Evolutionary conservation across 2,113 vertebrate species (phyloP).

Genomic region (Neodon shergylaensis): DNA sequence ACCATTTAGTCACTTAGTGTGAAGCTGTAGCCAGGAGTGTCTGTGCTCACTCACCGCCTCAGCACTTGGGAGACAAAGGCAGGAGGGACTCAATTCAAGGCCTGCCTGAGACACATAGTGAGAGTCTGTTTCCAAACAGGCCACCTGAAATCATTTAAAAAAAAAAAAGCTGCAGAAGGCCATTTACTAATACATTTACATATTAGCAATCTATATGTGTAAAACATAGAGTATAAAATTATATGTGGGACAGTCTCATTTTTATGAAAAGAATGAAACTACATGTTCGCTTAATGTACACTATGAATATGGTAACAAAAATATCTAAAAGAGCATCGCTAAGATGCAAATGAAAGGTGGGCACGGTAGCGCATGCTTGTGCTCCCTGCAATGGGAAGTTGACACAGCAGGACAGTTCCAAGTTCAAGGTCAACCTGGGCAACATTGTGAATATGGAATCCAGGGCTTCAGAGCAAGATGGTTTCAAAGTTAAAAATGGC

Average conservation of each 20-base stretch:
- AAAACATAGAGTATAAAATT: background rate
- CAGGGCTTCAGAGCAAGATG: background rate
- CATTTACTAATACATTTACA: slow-evolving; percentile 2
- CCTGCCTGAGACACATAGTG: too few relatives aligned
- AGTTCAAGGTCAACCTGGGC: background rate
- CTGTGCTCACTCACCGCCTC: background rate
- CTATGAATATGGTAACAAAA: slow-evolving; percentile 4
- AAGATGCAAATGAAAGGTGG: slow-evolving; percentile 4
- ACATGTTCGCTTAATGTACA: background rate
- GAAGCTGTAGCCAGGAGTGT: background rate
- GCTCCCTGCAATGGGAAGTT: background rate
- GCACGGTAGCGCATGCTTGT: too few relatives aligned
- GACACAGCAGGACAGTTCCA: background rate
- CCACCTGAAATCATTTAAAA: background rate
- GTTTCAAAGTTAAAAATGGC: background rate
- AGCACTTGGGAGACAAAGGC: background rate
- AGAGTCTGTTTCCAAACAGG: background rate
- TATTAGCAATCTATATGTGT: background rate
- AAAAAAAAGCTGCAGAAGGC: background rate
- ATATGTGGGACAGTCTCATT: background rate
- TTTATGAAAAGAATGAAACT: background rate
- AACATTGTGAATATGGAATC: background rate
- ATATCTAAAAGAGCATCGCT: background rate
- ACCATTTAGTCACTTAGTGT: slow-evolving; percentile 32
- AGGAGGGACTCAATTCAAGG: background rate